Evolutionary conservation across 2,888 invertebrate species (phyloP).

Genomic region (Platycheirus rosarum): DNA sequence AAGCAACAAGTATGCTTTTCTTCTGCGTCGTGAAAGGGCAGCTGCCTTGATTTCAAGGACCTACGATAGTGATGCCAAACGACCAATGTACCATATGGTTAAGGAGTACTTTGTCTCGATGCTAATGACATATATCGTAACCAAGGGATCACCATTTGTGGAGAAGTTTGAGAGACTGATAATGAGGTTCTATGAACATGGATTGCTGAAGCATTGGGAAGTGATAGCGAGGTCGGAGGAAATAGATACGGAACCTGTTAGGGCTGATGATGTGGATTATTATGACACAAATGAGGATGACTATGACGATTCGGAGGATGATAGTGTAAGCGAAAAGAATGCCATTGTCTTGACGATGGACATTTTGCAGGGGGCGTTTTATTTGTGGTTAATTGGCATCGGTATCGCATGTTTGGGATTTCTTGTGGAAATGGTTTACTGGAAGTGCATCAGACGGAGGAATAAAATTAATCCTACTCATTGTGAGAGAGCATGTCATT

Average conservation of each 20-base stretch:
- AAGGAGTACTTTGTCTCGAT: conserved; percentile 78
- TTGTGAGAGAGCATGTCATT: neutral
- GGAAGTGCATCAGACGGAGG: conserved; percentile 18
- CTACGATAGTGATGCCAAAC: conserved; percentile 76
- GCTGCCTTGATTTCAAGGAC: conserved; percentile 78
- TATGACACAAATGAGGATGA: conserved; percentile 76
- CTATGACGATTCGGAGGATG: conserved; percentile 58
- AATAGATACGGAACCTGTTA: conserved; percentile 20
- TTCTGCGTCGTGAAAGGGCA: conserved; percentile 78
- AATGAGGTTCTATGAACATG: conserved; percentile 77
- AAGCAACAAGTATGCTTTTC: conserved; percentile 73
- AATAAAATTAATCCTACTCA: neutral
- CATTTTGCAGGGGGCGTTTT: conserved; percentile 80
- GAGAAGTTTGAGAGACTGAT: conserved; percentile 77
- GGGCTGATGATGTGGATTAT: conserved; percentile 5
- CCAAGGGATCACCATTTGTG: conserved; percentile 78
- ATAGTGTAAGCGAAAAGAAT: conserved; percentile 68
- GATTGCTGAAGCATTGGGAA: conserved; percentile 79
- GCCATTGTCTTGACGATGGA: conserved; percentile 77
- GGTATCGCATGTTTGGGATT: conserved; percentile 75
- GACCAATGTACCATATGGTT: conserved; percentile 79
- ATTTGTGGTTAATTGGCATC: conserved; percentile 79
- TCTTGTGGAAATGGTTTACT: conserved; percentile 36
- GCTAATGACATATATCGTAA: conserved; percentile 77
- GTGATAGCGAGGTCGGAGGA: conserved; percentile 59